These are phyloP conservation scores for Drosophila mayri DNA, from an alignment of 1,140 invertebrate species.

Conservation along the genomic window DNA sequence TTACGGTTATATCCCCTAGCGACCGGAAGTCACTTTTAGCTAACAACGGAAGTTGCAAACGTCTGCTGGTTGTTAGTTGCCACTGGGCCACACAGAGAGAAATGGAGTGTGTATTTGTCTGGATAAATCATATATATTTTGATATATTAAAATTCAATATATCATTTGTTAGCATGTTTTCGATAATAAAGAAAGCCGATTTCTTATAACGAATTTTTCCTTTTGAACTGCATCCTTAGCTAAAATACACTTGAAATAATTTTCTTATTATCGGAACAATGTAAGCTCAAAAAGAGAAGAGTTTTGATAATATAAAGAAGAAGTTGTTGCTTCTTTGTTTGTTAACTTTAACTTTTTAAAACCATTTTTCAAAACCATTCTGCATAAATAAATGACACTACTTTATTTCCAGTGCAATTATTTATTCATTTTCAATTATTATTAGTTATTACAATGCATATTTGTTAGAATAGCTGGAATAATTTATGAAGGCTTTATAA, in stretches of 20 bases:
- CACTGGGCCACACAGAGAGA: slow-evolving; percentile 15
- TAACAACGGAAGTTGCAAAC: slow-evolving; percentile 76
- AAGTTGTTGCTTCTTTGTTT: not conserved
- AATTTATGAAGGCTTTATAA: not conserved
- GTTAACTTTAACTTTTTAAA: not conserved
- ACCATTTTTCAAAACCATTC: not conserved
- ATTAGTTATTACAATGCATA: not conserved
- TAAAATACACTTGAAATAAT: too few relatives aligned
- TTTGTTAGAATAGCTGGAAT: slow-evolving; percentile 6
- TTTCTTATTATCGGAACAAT: too few relatives aligned
- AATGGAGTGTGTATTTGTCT: not conserved
- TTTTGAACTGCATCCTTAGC: not conserved
- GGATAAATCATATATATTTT: too few relatives aligned
- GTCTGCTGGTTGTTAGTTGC: slow-evolving; percentile 50
- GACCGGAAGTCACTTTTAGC: slow-evolving; percentile 71
- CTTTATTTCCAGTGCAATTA: not conserved
- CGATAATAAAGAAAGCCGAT: not conserved
- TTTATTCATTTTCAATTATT: not conserved
- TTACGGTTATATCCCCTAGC: slow-evolving; percentile 54
- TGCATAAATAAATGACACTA: not conserved
- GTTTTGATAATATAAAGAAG: not conserved
- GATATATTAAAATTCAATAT: too few relatives aligned
- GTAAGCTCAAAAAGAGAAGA: too few relatives aligned
- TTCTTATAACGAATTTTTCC: not conserved
- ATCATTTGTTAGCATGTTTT: too few relatives aligned